Evolutionary conservation across 2,113 vertebrate genomes (phyloP), one percentile per base, ranked within the genome.

Genomic region (Leuciscus idus): DNA sequence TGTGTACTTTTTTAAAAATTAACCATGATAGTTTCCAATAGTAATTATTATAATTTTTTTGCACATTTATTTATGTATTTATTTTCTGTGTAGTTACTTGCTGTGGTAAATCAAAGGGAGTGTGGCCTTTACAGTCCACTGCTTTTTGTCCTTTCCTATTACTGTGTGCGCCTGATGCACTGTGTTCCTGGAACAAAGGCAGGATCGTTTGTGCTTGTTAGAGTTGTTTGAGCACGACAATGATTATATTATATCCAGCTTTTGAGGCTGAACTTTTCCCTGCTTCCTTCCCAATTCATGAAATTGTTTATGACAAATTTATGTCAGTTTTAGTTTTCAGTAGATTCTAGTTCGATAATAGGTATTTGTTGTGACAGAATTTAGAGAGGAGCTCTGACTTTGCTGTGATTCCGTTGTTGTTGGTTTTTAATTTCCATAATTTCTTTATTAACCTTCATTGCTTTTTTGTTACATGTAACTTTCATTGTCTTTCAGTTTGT

Each of bases 161-260:
- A 64, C 28, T 23, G 23, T 74, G 39, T 26, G 28, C 62, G 59
- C 19, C 43, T 73, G 66, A 82, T 88, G 26, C 81, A 78, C 10
- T 52, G 80, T 26, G 7, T 73, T 81, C 2, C 39, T 61, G 57
- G 87, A 78, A 87, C 84, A 72, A 87, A 80, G 78, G 76, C 26
- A 87, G 26, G 66, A 83, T 50, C 36, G 10, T 80, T 52, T 50
- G 23, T 12, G 36, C 84, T 89, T 61, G 85, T 89, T 90, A 87
- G 80, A 57, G 79, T 57, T 77, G 74, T 55, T 55, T 33, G 75
- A 77, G 17, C 48, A 77, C 10, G 17, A 28, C 46, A 52, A 28
- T 76, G 8, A 76, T 76, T 76, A 17, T 75, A 28, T 76, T 76
- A 52, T 52, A 21, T 55, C 17, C 17, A 21, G 50, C 75, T 55